A percentile compares a stretch with the other conserved stretches of the same genome.
Conservation (phyloP, 2,888 invertebrate species). For the Odontomyia ornata region DNA sequence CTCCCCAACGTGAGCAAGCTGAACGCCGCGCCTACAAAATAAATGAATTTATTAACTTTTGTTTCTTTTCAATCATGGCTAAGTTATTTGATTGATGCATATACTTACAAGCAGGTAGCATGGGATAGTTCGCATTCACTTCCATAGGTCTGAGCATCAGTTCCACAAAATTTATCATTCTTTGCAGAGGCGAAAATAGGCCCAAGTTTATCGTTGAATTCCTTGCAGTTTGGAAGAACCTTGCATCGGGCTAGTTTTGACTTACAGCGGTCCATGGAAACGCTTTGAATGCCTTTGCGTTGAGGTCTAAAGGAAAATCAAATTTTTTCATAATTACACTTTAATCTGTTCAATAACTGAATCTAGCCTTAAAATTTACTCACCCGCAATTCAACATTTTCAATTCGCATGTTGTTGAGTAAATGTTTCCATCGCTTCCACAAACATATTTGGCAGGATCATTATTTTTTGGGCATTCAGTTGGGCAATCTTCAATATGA, state of each 20-base stretch:
- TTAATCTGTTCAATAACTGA: neutral
- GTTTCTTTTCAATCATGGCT: too few relatives aligned
- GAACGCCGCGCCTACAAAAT: constrained; percentile 77
- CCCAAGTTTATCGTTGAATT: constrained; percentile 61
- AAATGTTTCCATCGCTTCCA: constrained; percentile 88
- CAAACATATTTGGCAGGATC: constrained; percentile 70
- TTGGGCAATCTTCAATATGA: constrained; percentile 71
- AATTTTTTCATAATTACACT: neutral
- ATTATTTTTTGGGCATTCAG: constrained; percentile 70
- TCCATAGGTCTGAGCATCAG: constrained; percentile 85
- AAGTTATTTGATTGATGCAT: neutral
- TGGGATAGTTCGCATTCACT: constrained; percentile 84
- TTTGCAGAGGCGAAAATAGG: constrained; percentile 68
- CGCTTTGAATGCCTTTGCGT: constrained; percentile 62
- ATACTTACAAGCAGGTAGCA: constrained; percentile 83
- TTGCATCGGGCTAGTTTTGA: constrained; percentile 78
- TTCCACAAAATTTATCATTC: constrained; percentile 85
- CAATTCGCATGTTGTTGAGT: constrained; percentile 88
- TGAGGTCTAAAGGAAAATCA: constrained; percentile 55
- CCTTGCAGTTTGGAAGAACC: constrained; percentile 74
- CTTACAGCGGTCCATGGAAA: constrained; percentile 79
- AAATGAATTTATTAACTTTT: too few relatives aligned
- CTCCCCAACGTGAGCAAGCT: constrained; percentile 87
- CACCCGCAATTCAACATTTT: constrained; percentile 90
- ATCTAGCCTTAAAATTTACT: constrained; percentile 55